Conservation (phyloP, 2,797 vertebrate species). For the Somateria mollissima region DNA sequence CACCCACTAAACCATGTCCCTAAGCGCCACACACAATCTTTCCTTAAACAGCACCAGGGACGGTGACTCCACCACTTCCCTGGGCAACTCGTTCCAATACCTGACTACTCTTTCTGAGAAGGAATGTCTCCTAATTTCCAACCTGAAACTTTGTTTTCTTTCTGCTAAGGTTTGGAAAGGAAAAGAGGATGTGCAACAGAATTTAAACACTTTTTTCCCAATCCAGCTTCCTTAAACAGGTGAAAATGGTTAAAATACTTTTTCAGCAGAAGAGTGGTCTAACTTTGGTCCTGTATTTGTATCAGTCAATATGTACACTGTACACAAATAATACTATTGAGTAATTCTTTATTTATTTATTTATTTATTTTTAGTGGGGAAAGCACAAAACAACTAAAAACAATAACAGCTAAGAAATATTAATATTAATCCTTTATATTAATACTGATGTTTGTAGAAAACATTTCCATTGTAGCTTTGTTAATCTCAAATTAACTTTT, state of each 20-base stretch:
- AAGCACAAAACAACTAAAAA: background rate
- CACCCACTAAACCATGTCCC: too few relatives aligned
- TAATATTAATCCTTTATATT: background rate
- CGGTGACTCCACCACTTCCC: too few relatives aligned
- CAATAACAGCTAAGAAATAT: rapidly evolving
- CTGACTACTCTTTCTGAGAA: too few relatives aligned
- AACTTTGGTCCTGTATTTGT: background rate
- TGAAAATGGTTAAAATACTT: background rate
- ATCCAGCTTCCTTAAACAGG: background rate
- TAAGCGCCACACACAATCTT: too few relatives aligned
- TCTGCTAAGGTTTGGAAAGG: background rate
- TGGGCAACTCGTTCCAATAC: too few relatives aligned
- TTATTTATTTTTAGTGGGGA: background rate
- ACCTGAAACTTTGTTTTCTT: background rate
- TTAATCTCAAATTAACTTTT: background rate
- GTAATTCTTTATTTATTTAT: background rate
- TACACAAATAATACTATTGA: background rate
- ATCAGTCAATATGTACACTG: background rate
- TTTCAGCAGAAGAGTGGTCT: background rate
- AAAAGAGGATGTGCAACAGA: background rate
- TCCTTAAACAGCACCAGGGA: too few relatives aligned
- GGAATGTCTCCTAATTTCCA: too few relatives aligned
- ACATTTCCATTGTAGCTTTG: background rate
- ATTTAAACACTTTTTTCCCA: background rate
- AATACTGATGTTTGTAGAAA: background rate